phyloP scores from a whole-genome alignment of 2,113 vertebrate genomes.

The Lanius ludovicianus region DNA sequence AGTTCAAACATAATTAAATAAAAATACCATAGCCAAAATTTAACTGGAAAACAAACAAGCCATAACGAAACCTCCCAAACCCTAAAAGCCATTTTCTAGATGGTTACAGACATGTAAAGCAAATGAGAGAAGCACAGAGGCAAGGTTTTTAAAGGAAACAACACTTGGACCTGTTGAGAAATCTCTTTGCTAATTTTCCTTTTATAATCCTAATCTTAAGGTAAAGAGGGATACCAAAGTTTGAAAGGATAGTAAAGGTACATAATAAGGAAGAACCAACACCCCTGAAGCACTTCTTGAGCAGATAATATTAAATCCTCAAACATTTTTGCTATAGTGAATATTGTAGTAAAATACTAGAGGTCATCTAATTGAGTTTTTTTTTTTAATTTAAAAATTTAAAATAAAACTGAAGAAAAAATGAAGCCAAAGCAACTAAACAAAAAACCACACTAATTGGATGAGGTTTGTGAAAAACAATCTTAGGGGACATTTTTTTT shows the following conservation, averaged over 20 bases:
- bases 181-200: neutral
- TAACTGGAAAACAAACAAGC: neutral
- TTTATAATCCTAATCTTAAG: neutral
- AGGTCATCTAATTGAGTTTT: neutral
- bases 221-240: neutral
- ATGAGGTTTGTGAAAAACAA: neutral
- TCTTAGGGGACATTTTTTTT: neutral
- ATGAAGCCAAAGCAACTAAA: neutral
- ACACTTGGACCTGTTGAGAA: neutral
- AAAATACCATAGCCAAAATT: neutral
- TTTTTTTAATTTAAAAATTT: neutral
- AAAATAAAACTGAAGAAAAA: neutral
- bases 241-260: neutral
- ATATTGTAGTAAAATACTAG: neutral
- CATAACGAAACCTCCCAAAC: neutral
- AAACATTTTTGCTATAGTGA: neutral
- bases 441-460: neutral
- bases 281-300: neutral
- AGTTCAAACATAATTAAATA: neutral
- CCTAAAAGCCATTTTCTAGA: neutral
- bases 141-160: neutral
- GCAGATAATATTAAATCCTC: neutral
- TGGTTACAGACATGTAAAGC: neutral
- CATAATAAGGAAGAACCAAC: neutral
- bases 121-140: neutral